phyloP scores from a whole-genome alignment of 1,140 invertebrate genomes.

The Neuroterus valhalla region DNA sequence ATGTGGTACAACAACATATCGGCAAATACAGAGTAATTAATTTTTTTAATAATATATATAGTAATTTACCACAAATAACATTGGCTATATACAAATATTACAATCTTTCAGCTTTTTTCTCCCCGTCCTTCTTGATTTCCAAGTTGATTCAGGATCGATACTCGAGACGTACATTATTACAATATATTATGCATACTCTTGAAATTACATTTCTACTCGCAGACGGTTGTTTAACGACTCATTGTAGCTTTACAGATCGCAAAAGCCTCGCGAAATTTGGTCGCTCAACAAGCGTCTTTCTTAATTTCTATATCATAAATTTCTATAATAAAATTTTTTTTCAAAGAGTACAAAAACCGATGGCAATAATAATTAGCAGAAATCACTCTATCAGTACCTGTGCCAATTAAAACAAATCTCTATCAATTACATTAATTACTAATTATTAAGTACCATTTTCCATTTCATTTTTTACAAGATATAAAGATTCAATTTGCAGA shows the following conservation, averaged over 20 bases:
- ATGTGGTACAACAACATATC: slow-evolving; percentile 72
- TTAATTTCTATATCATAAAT: background rate
- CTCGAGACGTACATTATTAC: slow-evolving; percentile 28
- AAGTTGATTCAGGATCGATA: slow-evolving; percentile 34
- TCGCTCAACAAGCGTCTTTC: slow-evolving; percentile 4
- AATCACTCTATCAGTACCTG: background rate
- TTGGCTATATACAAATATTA: slow-evolving; percentile 68
- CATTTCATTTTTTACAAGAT: background rate
- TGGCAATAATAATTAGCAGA: background rate
- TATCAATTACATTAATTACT: slow-evolving; percentile 7
- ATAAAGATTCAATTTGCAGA: background rate
- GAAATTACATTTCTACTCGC: slow-evolving; percentile 35
- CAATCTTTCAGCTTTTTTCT: slow-evolving; percentile 50
- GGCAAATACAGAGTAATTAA: slow-evolving; percentile 63
- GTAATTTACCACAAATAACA: slow-evolving; percentile 66
- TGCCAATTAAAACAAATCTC: slow-evolving; percentile 4
- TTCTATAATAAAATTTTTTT: slow-evolving; percentile 2
- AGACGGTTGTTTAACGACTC: slow-evolving; percentile 23
- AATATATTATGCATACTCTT: slow-evolving; percentile 30
- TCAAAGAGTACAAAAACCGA: background rate
- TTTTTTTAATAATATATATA: slow-evolving; percentile 55
- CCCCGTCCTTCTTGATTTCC: slow-evolving; percentile 30
- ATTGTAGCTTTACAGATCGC: slow-evolving; percentile 1
- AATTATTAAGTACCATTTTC: slow-evolving; percentile 25
- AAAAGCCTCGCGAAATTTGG: slow-evolving; percentile 16